Conservation (phyloP, 2,113 vertebrate genomes). For the Rissa tridactyla region DNA sequence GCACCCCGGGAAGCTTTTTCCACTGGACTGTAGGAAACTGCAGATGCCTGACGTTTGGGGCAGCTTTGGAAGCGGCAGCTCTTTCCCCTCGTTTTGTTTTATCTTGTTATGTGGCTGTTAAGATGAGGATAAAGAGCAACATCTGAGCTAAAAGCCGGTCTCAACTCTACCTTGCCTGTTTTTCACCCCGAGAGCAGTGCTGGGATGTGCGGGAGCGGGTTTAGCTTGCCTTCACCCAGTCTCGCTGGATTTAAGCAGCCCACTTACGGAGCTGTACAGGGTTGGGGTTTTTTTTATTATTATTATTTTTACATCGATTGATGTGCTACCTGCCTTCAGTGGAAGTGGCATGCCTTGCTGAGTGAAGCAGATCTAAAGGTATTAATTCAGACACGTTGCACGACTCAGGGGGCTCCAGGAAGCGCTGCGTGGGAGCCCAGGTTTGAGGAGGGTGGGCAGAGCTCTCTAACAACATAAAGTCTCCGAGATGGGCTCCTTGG, state of each 20-base stretch:
- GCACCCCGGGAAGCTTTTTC: rapidly evolving
- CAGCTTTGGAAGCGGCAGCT: neutral
- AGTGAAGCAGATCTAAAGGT: neutral
- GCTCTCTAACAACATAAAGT: neutral
- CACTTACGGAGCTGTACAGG: neutral
- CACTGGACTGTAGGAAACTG: neutral
- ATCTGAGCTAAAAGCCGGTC: neutral
- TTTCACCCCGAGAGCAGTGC: neutral
- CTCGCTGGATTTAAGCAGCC: rapidly evolving
- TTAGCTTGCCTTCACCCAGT: neutral
- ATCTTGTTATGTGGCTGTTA: rapidly evolving
- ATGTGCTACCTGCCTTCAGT: neutral
- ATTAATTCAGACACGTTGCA: neutral
- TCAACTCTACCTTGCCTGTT: neutral
- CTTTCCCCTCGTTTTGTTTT: neutral
- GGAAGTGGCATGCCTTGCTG: neutral
- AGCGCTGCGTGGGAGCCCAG: rapidly evolving
- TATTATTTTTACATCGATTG: neutral
- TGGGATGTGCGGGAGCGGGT: neutral
- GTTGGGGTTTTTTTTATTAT: rapidly evolving
- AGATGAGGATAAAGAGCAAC: neutral
- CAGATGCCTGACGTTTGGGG: neutral
- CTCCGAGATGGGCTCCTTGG: rapidly evolving
- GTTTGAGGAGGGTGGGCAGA: neutral
- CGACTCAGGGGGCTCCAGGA: neutral